Conservation (phyloP, 2,113 vertebrate genomes). For the Clarias magur region DNA sequence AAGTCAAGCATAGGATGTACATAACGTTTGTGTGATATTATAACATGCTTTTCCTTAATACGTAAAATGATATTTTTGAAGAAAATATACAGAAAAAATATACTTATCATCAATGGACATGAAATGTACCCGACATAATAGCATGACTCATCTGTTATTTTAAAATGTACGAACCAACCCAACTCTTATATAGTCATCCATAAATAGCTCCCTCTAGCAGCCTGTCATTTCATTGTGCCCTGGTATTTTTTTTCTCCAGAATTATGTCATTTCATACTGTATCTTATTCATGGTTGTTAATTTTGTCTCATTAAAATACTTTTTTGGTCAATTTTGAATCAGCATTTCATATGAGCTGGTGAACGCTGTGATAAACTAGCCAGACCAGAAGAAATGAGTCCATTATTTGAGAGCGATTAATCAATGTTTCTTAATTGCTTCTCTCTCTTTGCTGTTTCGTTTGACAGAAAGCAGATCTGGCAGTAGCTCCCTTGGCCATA, state of each 20-base stretch:
- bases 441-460: conserved; percentile 62
- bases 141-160: neutral
- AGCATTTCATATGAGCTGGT: neutral
- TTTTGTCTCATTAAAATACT: neutral
- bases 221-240: neutral
- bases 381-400: neutral
- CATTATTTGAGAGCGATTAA: neutral
- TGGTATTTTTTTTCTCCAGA: neutral
- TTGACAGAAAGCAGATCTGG: conserved; percentile 94
- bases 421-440: neutral
- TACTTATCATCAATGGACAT: no score
- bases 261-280: neutral
- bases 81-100: no score
- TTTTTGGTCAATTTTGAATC: neutral
- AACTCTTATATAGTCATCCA: neutral
- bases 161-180: neutral
- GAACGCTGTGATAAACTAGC: neutral
- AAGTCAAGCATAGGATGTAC: no score
- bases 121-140: no score
- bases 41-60: no score
- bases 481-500: conserved; percentile 95
- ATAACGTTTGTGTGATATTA: no score
- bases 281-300: neutral
- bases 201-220: neutral
- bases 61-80: no score